Evolutionary conservation across 2,888 invertebrate genomes (phyloP).

Genomic region (Andrena bicolor): DNA sequence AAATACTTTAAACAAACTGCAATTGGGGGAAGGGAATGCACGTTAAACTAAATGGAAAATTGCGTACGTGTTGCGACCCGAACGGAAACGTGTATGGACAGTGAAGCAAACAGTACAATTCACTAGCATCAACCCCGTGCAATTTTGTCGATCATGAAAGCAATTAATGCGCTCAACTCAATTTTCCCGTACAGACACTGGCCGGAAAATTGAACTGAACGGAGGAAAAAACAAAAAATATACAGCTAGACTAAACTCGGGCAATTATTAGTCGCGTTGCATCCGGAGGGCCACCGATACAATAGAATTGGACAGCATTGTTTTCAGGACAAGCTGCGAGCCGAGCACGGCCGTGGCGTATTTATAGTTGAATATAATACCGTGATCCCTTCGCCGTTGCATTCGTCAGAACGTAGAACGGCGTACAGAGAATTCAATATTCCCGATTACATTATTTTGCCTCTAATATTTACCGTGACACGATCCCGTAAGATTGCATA

Average conservation of each 20-base stretch:
- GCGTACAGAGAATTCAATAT: conserved; percentile 40
- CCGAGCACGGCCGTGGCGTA: conserved; percentile 38
- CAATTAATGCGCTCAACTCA: conserved; percentile 46
- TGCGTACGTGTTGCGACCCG: conserved; percentile 2
- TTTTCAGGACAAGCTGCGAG: conserved; percentile 63
- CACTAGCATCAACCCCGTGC: conserved; percentile 15
- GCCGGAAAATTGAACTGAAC: conserved; percentile 22
- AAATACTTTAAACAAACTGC: neutral
- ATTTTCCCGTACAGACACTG: conserved; percentile 11
- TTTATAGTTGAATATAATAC: conserved; percentile 44
- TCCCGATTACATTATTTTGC: conserved; percentile 51
- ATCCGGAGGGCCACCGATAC: conserved; percentile 19
- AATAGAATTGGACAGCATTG: conserved; percentile 58
- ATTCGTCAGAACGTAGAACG: conserved; percentile 10
- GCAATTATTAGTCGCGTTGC: conserved; percentile 53
- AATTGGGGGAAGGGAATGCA: neutral
- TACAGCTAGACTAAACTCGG: conserved; percentile 49
- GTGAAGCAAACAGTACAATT: conserved; percentile 23
- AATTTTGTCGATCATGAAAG: conserved; percentile 54
- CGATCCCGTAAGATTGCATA: conserved; percentile 45
- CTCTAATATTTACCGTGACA: conserved; percentile 52
- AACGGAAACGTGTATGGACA: neutral
- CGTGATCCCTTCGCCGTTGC: conserved; percentile 5
- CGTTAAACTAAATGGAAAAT: conserved; percentile 37
- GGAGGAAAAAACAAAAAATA: neutral